Base-by-base conservation (phyloP, 1,140 invertebrate genomes). In the Acromyrmex heyeri region DNA sequence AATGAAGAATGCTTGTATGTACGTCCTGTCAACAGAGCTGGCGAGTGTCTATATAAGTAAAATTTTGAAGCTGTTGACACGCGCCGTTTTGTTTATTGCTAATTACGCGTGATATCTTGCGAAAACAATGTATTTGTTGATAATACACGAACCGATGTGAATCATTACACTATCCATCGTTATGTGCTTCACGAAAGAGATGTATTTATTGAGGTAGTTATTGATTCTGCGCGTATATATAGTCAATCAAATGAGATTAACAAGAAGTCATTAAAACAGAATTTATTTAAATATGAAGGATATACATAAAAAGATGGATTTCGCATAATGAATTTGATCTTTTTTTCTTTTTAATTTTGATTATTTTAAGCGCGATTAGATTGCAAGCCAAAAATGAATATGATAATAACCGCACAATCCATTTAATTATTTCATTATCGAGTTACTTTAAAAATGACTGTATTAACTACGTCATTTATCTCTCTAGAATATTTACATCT, bases 21-120 rank as follows among this genome's bases (percentile, higher is more conserved):
- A 73, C 30, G 55, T 48, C 67, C 79, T 75, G 38, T 83, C 69
- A 75, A 83, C 69, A 83, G 79, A 38, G 34, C 12, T 38, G 57
- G 69, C 69, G 79, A 83, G 69, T 83, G 79, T 83, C 79, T 83
- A 83, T 83, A 83, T 83, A 73, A 83, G 79, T 83, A 83, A 83
- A 83, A 83, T 83, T 83, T 75, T 57, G 69, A 73, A 21, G 55
- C 79, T 83, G 69, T 83, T 83, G 70, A 83, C 79, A 73, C 67
- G 67, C n/a, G 53, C 55, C 69, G 79, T 83, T 83, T 75, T 83
- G 69, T 83, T 83, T 83, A 83, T 83, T 61, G 69, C 57, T 83
- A 83, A 83, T 83, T 83, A 50, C 38, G 69, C 69, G 38, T 73
- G 69, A 83, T 83, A 83, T 34, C 69, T 83, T 75, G 55, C 38